These are phyloP conservation scores for Sebastes taczanowskii DNA, from an alignment of 2,797 vertebrate genomes.

Conservation along the genomic window DNA sequence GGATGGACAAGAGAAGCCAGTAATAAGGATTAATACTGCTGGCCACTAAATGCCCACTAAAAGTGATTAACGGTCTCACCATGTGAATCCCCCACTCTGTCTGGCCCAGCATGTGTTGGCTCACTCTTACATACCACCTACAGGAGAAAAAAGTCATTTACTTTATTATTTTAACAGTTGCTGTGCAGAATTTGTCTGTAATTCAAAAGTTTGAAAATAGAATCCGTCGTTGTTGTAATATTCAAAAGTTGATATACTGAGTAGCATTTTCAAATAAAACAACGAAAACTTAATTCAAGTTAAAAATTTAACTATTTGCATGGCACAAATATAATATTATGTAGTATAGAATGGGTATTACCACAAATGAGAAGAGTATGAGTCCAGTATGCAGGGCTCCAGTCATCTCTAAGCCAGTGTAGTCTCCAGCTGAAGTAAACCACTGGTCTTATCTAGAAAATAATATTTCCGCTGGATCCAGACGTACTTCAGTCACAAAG, in stretches of 20 bases:
- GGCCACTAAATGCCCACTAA: background rate
- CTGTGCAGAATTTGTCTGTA: background rate
- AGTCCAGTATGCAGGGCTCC: constrained; percentile 58
- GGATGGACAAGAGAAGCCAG: background rate
- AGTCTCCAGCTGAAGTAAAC: constrained; percentile 54
- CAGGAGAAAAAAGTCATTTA: constrained; percentile 7
- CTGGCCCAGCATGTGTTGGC: constrained; percentile 58
- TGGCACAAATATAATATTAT: background rate
- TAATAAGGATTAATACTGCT: background rate
- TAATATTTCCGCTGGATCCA: background rate
- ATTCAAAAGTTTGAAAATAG: background rate
- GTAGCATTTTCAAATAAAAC: background rate
- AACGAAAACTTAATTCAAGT: background rate
- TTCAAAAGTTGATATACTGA: background rate
- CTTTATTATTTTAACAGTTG: background rate
- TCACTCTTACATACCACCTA: constrained; percentile 71
- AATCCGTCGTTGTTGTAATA: background rate
- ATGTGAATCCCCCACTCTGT: constrained; percentile 20
- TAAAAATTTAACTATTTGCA: background rate
- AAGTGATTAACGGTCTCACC: constrained; percentile 66
- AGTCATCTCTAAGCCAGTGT: constrained; percentile 74
- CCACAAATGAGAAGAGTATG: constrained; percentile 61
- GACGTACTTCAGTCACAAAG: background rate
- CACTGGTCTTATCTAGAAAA: constrained; percentile 9
- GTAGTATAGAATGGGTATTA: constrained; percentile 31